Evolutionary conservation across 2,113 vertebrate species (phyloP).

Genomic region (Syngnathoides biaculeatus): DNA sequence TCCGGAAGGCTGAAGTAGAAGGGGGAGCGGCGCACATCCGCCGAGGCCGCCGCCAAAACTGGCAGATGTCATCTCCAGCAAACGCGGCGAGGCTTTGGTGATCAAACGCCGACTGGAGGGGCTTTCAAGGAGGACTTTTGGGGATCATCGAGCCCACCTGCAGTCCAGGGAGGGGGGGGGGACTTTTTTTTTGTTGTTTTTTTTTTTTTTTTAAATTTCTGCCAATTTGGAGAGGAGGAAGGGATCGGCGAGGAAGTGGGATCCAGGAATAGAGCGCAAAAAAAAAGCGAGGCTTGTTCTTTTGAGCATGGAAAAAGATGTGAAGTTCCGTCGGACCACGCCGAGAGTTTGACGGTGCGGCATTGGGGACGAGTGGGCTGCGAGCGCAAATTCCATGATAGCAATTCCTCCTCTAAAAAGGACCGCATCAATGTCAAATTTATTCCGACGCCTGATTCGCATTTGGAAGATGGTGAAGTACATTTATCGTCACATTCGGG

Average conservation of each 20-base stretch:
- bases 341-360: not conserved
- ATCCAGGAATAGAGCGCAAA: not conserved
- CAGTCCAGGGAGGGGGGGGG: not conserved
- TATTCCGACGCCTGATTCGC: too few species aligned
- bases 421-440: too few species aligned
- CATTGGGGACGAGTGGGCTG: conserved; percentile 13
- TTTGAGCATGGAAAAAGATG: not conserved
- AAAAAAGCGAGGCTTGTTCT: not conserved
- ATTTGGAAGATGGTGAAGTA: too few species aligned
- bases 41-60: not conserved
- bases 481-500: too few species aligned
- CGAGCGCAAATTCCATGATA: conserved; percentile 25
- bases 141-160: not conserved
- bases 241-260: not conserved
- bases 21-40: not conserved
- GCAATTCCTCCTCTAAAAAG: too few species aligned
- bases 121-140: not conserved
- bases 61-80: not conserved
- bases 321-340: not conserved
- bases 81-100: not conserved
- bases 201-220: not conserved
- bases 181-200: not conserved
- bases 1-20: not conserved
- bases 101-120: conserved; percentile 10
- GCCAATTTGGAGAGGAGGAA: not conserved